These are phyloP conservation scores for Umimayanthus chanpuru DNA, from an alignment of 92 coral and sea anemone species.

Conservation along the genomic window DNA sequence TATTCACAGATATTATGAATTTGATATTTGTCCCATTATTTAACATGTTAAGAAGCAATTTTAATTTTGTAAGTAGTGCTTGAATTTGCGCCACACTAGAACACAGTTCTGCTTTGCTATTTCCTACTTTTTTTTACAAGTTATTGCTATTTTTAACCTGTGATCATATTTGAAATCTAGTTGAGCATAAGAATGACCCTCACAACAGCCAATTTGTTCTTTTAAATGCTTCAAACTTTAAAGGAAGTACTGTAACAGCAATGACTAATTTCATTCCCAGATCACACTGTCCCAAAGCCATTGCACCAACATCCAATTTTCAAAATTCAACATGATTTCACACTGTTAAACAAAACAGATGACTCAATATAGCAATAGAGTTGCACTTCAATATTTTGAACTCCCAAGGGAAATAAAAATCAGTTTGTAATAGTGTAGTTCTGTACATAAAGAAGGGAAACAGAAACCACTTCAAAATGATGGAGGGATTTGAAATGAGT, in stretches of 20 bases:
- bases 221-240: too few relatives aligned
- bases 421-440: background rate
- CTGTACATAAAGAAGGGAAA: background rate
- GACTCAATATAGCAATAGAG: too few relatives aligned
- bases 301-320: too few relatives aligned
- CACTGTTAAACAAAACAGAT: too few relatives aligned
- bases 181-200: background rate
- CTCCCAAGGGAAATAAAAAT: too few relatives aligned
- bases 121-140: background rate
- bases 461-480: slow-evolving; percentile 1
- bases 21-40: background rate
- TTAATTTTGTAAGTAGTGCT: background rate
- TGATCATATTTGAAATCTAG: background rate
- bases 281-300: too few relatives aligned
- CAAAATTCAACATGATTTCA: too few relatives aligned
- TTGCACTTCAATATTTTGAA: too few relatives aligned
- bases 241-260: background rate
- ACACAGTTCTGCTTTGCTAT: background rate
- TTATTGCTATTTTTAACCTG: background rate
- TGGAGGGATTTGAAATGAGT: background rate
- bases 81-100: background rate
- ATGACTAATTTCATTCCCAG: background rate
- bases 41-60: background rate
- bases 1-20: background rate
- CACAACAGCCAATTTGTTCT: too few relatives aligned